Percentiles rank a stretch among this genome's conserved stretches.
These are phyloP conservation scores for Cheilosia urbana DNA, from an alignment of 2,888 invertebrate genomes.

Conservation along the genomic window DNA sequence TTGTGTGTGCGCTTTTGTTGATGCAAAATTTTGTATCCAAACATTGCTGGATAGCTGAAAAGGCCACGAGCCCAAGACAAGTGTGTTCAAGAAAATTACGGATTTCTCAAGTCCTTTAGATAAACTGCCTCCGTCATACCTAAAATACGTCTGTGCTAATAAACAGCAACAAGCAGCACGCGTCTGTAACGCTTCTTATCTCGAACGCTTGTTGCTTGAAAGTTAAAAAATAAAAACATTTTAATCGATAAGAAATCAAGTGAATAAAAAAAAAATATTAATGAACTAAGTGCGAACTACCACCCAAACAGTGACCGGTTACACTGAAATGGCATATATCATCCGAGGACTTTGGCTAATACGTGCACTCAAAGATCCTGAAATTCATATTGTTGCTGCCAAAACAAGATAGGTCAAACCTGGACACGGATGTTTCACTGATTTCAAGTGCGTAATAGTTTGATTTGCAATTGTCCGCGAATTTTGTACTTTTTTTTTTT, in stretches of 20 bases:
- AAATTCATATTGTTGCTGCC: conserved; percentile 27
- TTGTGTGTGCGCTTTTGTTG: conserved; percentile 53
- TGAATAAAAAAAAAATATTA: not conserved
- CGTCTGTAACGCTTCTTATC: conserved; percentile 33
- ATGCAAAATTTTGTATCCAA: conserved; percentile 52
- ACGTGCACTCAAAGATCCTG: conserved; percentile 59
- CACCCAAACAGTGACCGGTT: conserved; percentile 16
- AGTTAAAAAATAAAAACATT: conserved; percentile 6
- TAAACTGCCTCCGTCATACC: not conserved
- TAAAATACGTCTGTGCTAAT: conserved; percentile 16
- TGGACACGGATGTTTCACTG: not conserved
- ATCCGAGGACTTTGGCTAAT: conserved; percentile 62
- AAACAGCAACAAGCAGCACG: conserved; percentile 67
- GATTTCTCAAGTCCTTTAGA: conserved; percentile 36
- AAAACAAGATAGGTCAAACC: conserved; percentile 31
- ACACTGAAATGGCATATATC: conserved; percentile 63
- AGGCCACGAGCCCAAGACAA: conserved; percentile 1
- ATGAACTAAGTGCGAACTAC: conserved; percentile 36
- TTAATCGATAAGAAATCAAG: conserved; percentile 5
- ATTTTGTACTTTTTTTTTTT: not conserved
- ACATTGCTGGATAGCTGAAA: conserved; percentile 33
- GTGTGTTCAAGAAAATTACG: conserved; percentile 40
- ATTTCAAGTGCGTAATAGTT: not conserved
- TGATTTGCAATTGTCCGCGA: conserved; percentile 57
- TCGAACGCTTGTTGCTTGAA: conserved; percentile 24